Evolutionary conservation across 2,113 vertebrate species (phyloP).

Genomic region (Pelecanoides urinatrix): DNA sequence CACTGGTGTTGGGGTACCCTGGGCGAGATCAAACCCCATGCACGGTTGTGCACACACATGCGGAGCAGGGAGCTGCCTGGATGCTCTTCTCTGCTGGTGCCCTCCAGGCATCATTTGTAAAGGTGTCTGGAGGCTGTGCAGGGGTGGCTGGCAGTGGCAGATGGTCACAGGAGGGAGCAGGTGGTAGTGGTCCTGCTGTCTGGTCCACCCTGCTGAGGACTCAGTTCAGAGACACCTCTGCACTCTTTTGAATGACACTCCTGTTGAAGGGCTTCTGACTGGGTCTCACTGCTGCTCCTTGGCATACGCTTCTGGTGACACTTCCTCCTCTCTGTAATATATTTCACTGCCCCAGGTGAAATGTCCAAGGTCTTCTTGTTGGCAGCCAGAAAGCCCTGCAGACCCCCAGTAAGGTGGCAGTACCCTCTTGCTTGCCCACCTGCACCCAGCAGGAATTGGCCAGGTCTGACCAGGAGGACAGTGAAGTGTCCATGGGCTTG

Average conservation of each 20-base stretch:
- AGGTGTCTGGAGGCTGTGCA: not conserved
- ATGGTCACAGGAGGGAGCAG: fast-evolving
- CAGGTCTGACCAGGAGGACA: not conserved
- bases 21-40: not conserved
- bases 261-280: not conserved
- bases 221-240: not conserved
- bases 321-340: not conserved
- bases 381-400: not conserved
- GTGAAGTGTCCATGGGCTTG: not conserved
- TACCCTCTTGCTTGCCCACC: fast-evolving
- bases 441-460: not conserved
- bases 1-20: not conserved
- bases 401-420: not conserved
- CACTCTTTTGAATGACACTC: fast-evolving
- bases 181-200: not conserved
- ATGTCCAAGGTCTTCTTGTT: fast-evolving
- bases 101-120: not conserved
- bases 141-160: not conserved
- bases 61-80: not conserved
- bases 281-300: not conserved
- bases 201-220: not conserved
- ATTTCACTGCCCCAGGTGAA: not conserved
- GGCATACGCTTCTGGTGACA: not conserved
- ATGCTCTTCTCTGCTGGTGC: not conserved
- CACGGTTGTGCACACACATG: fast-evolving